Percentiles rank a stretch among this genome's conserved stretches.
phyloP scores from a whole-genome alignment of 2,113 vertebrate species.

The Arenaria interpres region DNA sequence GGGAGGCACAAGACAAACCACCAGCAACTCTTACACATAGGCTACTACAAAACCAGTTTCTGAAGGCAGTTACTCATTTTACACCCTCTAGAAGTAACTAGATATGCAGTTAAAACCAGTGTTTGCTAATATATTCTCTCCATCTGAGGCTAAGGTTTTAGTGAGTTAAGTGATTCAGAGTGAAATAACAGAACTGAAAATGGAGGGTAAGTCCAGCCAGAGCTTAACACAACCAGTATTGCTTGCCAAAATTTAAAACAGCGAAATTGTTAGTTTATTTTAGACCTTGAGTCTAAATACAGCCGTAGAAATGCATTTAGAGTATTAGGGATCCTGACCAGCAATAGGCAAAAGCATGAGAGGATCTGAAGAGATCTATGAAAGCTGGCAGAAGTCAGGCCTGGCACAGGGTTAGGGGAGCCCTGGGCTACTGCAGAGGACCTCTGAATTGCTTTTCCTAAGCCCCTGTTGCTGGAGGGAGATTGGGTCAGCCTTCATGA shows the following conservation, averaged over 20 bases:
- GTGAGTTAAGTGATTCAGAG: neutral
- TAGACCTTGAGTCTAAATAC: neutral
- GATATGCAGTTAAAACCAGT: neutral
- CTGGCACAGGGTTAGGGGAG: no score
- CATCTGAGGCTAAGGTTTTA: neutral
- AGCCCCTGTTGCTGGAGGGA: neutral
- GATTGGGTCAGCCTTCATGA: neutral
- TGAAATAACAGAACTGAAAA: neutral
- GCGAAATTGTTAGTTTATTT: neutral
- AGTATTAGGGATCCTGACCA: neutral
- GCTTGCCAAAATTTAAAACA: neutral
- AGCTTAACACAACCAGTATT: neutral
- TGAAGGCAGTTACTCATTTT: neutral
- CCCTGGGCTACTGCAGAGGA: neutral
- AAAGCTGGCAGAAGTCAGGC: neutral
- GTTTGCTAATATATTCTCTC: neutral
- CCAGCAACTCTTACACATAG: neutral
- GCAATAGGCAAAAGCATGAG: neutral
- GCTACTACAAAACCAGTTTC: neutral
- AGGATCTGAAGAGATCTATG: neutral
- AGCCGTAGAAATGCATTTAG: neutral
- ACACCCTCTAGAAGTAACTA: neutral
- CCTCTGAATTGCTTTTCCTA: neutral
- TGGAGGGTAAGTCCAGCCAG: neutral
- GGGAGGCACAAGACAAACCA: neutral